phyloP scores from a whole-genome alignment of 2,888 invertebrate species.

The Thymelicus sylvestris region DNA sequence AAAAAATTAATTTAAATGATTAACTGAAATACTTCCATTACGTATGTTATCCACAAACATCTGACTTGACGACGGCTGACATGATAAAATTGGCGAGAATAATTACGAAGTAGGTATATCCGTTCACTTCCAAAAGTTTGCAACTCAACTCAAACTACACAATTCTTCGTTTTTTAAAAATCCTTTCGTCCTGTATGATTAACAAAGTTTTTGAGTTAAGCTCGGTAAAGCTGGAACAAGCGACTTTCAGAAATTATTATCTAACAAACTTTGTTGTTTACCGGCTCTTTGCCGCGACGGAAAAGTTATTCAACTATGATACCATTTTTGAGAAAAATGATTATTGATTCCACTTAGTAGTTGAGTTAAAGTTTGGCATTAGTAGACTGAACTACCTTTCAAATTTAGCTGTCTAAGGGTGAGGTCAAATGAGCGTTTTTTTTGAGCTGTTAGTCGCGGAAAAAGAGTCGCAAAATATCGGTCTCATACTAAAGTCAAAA shows the following conservation, averaged over 20 bases:
- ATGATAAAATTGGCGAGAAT: not conserved
- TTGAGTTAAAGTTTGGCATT: not conserved
- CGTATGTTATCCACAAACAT: too few species aligned
- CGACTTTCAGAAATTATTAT: conserved; percentile 19
- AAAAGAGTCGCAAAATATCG: too few species aligned
- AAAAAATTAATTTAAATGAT: too few species aligned
- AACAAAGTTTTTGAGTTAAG: conserved; percentile 22
- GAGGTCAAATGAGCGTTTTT: not conserved
- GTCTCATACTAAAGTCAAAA: too few species aligned
- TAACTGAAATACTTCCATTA: too few species aligned
- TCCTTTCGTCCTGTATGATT: conserved; percentile 15
- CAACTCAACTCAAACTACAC: not conserved
- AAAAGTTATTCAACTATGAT: conserved; percentile 3
- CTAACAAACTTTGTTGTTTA: conserved; percentile 19
- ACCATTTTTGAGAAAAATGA: conserved; percentile 5
- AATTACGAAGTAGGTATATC: not conserved
- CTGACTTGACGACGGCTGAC: not conserved
- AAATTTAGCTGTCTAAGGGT: not conserved
- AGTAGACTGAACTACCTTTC: not conserved
- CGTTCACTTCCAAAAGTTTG: not conserved
- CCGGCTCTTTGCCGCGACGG: conserved; percentile 5
- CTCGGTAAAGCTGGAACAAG: conserved; percentile 16
- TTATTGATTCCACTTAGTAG: conserved; percentile 1
- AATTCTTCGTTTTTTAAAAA: conserved; percentile 4
- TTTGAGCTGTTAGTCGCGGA: too few species aligned